Conservation (phyloP, 1,140 invertebrate genomes). For the Lordiphosa collinella region DNA sequence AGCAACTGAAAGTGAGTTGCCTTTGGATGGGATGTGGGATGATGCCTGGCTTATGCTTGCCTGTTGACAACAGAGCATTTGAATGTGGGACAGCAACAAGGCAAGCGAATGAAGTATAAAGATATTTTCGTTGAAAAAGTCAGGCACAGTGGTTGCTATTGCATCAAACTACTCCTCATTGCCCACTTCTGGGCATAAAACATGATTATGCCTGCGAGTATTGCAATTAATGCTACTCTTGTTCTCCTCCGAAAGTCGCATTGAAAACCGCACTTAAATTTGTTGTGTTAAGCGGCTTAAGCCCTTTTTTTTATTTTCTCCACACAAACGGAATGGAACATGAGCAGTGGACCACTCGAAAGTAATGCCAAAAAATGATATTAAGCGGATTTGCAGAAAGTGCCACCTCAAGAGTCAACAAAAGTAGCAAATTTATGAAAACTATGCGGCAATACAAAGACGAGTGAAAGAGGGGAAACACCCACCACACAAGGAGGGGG, state of each 20-base stretch:
- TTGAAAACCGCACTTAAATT: constrained; percentile 51
- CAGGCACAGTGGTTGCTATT: constrained; percentile 7
- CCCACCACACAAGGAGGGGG: not conserved
- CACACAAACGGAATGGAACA: constrained; percentile 12
- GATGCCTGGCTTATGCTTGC: constrained; percentile 17
- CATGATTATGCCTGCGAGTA: constrained; percentile 35
- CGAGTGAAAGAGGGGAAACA: constrained; percentile 1
- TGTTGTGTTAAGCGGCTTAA: constrained; percentile 55
- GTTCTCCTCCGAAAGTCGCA: not conserved
- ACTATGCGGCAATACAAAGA: constrained; percentile 31
- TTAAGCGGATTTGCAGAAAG: constrained; percentile 58
- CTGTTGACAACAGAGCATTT: constrained; percentile 49
- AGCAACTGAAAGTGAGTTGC: constrained; percentile 53
- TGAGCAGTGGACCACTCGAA: constrained; percentile 30
- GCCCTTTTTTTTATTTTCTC: constrained; percentile 51
- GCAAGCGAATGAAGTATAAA: constrained; percentile 6
- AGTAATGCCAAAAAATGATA: constrained; percentile 74
- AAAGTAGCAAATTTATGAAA: constrained; percentile 56
- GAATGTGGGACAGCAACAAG: constrained; percentile 40
- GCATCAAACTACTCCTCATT: constrained; percentile 7
- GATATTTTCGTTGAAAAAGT: constrained; percentile 17
- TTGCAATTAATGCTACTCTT: constrained; percentile 38
- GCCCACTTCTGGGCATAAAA: constrained; percentile 48
- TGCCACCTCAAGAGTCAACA: constrained; percentile 13
- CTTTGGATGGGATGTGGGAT: not conserved